Evolutionary conservation across 2,113 vertebrate species (phyloP), one percentile per base, ranked within the genome.

Genomic region (Apteryx owenii): DNA sequence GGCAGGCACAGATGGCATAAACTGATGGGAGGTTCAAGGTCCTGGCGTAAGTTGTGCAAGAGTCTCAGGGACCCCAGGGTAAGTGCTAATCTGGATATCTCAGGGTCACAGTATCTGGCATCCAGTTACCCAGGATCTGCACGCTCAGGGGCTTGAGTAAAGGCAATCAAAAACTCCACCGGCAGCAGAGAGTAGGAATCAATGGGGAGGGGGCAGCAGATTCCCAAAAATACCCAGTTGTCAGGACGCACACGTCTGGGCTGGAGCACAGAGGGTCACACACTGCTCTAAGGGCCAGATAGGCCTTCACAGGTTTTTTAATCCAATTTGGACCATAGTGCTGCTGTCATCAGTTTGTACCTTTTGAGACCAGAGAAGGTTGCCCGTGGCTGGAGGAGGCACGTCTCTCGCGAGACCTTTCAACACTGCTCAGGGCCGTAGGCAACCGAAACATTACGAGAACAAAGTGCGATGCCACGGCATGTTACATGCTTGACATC

Each of bases 401-500:
- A 56, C 0, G 0, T n/a, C 25, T 13, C 12, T 40, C 31, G 22
- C 31, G 13, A 58, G 36, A 56, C 53, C 58, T 89, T 61, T 16
- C 62, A 65, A 40, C 1, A 0, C 17, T 33, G 53, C 78, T 75
- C 0, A 1, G 12, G 25, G 68, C 72, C 3, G 0, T 0, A 3
- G 60, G 78, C 20, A 31, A 53, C 2, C 28, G 33, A 65, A 33
- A 76, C 0, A 0, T 42, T 53, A 42, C 70, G 14, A 54, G 44
- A 88, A 79, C 17, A 50, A 76, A 81, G 44, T 12, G 56, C 5
- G 68, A 70, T 70, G 72, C 44, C 0, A 7, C 28, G 62, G 33
- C 3, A 0, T 0, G 7, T 90, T 66, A 66, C 44, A 81, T 2
- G 4, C 66, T 86, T 3, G 0, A 20, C 0, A 0, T 50, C 58